Evolutionary conservation across 2,113 vertebrate species (phyloP).

Genomic region (Ovibos moschatus): DNA sequence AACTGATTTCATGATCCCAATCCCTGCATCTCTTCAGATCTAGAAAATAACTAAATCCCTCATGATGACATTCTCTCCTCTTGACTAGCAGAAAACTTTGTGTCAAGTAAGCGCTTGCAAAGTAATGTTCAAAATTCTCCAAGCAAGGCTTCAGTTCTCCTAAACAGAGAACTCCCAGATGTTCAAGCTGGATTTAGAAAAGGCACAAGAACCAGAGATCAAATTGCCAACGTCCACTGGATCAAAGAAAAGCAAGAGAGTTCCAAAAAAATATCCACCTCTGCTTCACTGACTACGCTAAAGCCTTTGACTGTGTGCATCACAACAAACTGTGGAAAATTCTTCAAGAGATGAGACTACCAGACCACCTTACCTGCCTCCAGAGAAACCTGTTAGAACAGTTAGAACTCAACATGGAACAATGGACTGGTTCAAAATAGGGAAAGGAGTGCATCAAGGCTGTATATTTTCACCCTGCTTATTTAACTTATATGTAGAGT

Average conservation of each 20-base stretch:
- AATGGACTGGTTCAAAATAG: not conserved
- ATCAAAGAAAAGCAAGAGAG: not conserved
- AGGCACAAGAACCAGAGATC: not conserved
- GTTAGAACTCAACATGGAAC: not conserved
- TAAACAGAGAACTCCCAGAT: not conserved
- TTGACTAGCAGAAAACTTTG: not conserved
- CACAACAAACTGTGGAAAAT: not conserved
- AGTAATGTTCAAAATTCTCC: not conserved
- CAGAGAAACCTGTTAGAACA: not conserved
- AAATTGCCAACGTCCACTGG: not conserved
- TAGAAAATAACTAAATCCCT: not conserved
- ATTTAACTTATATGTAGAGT: not conserved
- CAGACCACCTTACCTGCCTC: not conserved
- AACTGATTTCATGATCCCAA: not conserved
- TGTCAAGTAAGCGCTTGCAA: not conserved
- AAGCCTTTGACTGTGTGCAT: not conserved
- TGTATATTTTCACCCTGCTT: not conserved
- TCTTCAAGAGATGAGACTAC: not conserved
- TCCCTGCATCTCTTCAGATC: not conserved
- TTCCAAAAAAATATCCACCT: not conserved
- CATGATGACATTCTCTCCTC: not conserved
- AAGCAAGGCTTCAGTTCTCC: not conserved
- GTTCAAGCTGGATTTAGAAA: not conserved
- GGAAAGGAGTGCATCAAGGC: not conserved
- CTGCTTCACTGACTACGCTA: not conserved